Evolutionary conservation across 1,140 invertebrate species (phyloP).

Genomic region (Anagrus nilaparvatae): DNA sequence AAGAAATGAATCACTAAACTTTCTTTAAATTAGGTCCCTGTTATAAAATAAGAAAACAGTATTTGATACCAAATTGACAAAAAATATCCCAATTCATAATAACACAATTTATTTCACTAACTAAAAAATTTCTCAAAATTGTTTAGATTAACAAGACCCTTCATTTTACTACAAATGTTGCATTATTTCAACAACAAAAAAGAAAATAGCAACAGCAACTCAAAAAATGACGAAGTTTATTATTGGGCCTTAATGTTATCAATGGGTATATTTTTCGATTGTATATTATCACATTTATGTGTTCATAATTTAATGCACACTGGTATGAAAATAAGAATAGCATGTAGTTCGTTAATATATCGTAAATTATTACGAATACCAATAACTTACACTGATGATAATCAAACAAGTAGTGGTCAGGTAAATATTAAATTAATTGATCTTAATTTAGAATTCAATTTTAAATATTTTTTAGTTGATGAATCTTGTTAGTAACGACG

Average conservation of each 20-base stretch:
- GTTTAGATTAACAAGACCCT: constrained; percentile 59
- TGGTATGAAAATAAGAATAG: constrained; percentile 70
- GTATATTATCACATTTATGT: constrained; percentile 66
- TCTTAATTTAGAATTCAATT: not conserved
- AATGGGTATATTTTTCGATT: constrained; percentile 55
- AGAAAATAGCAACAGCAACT: constrained; percentile 23
- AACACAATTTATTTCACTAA: too few relatives aligned
- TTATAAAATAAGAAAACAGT: too few relatives aligned
- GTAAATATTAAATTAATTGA: constrained; percentile 14
- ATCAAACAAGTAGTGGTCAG: constrained; percentile 33
- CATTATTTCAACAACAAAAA: constrained; percentile 50
- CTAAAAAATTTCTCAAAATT: too few relatives aligned
- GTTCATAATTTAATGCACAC: constrained; percentile 64
- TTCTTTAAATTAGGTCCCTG: too few relatives aligned
- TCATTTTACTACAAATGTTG: constrained; percentile 62
- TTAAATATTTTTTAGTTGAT: constrained; percentile 67
- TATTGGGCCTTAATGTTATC: constrained; percentile 58
- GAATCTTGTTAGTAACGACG: constrained; percentile 87
- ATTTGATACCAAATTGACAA: too few relatives aligned
- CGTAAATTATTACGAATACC: constrained; percentile 52
- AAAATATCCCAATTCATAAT: too few relatives aligned
- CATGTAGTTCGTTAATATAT: constrained; percentile 70
- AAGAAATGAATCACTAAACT: constrained; percentile 16
- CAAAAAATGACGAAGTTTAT: constrained; percentile 49
- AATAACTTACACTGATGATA: constrained; percentile 21